Evolutionary conservation across 2,888 invertebrate species (phyloP).

Genomic region (Callinectes sapidus): DNA sequence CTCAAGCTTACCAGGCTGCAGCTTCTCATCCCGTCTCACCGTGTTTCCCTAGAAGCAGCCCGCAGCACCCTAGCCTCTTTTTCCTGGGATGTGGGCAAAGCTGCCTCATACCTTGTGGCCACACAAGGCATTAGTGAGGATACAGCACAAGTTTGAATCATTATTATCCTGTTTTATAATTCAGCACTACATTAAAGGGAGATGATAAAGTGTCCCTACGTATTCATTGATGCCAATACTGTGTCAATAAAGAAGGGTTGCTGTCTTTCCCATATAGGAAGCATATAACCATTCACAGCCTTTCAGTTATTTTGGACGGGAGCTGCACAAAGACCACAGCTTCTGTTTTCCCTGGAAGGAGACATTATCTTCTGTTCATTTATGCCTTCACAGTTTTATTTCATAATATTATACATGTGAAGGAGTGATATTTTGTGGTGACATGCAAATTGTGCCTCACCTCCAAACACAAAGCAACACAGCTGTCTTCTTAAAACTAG

Average conservation of each 20-base stretch:
- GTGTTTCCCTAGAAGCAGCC: constrained; percentile 66
- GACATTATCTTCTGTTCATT: neutral
- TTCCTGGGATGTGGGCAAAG: constrained; percentile 72
- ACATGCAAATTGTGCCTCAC: neutral
- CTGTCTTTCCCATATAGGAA: neutral
- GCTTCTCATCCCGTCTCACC: constrained; percentile 75
- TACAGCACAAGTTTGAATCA: constrained; percentile 66
- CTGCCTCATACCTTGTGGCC: constrained; percentile 71
- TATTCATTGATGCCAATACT: neutral
- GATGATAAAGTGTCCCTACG: neutral
- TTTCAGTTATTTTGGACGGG: neutral
- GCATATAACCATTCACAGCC: neutral
- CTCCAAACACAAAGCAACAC: neutral
- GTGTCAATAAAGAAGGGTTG: neutral
- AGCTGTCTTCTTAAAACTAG: neutral
- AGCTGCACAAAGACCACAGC: neutral
- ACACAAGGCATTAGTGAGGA: constrained; percentile 63
- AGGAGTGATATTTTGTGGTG: neutral
- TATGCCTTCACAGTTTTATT: neutral
- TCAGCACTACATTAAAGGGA: neutral
- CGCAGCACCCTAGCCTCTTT: constrained; percentile 66
- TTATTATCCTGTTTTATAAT: neutral
- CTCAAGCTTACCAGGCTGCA: constrained; percentile 87
- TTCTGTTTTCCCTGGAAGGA: neutral
- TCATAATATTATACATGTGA: neutral